Evolutionary conservation across 2,797 vertebrate genomes (phyloP), one percentile per base, ranked within the genome.

Genomic region (Hoplostethus atlanticus): DNA sequence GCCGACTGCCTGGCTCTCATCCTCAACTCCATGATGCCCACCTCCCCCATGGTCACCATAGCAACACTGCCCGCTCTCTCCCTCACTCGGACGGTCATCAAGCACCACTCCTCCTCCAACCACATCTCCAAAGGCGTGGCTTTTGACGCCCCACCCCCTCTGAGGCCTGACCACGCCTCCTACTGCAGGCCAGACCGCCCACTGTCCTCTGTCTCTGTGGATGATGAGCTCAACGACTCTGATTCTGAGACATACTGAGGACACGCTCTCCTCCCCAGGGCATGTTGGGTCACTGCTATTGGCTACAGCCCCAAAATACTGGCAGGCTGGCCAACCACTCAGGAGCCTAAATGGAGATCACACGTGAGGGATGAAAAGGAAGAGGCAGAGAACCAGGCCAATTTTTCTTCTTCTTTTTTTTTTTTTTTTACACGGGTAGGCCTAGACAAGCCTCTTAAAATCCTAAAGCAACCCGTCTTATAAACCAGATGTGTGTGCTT

Each of bases 1-100:
- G 98, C 98, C 0, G 97, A 99, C 88, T 99, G 98, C 89, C 91
- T 99, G 55, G 97, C 97, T 1, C 97, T 99, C 81, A 98, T 99
- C 92, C 93, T 99, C 89, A 96, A 97, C 93, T 99, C 96, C 34
- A 98, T 99, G 97, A 97, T 99, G 96, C 97, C 97, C 68, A 88
- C 96, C 63, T 97, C 97, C 3, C 96, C 97, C 1, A 90, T 92
- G 91, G 95, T 95, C 90, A 96, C 91, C 75, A 87, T 92, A 57
- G 89, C 96, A 81, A 90, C 96, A 0, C 81, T 97, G 85, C 95
- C 97, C 40, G 91, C 94, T 9, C 90, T 97, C 67, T 94, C 96
- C 0, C 96, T 97, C 75, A 94, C 93, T 90, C 89, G 80, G n/a
- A 68, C 89, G 3, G 94, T 96, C 84, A 95, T 96, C 94, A 97